Base-by-base conservation (phyloP, 2,888 invertebrate genomes). In the Andricus curvator region DNA sequence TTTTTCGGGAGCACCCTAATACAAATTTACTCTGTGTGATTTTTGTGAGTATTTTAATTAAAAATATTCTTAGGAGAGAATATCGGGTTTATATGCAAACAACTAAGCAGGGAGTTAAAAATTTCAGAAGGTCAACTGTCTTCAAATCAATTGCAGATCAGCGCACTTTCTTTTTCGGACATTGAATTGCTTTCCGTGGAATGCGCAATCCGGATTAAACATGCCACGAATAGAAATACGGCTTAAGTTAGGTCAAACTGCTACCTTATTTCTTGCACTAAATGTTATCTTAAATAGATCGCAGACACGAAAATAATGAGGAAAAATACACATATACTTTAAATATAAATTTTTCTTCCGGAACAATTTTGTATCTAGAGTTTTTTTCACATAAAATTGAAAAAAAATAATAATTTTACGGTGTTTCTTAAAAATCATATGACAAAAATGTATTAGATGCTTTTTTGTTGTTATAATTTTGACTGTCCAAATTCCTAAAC, bases 141-240 rank as follows among this genome's bases (percentile, higher is more conserved):
- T 29, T 11, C n/a, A 37, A 65, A 65, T 65, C 17, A 65, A 17
- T 25, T 48, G 48, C 48, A 70, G 25, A 70, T 70, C 25, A 70
- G 29, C 9, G 20, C 25, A 74, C 74, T 74, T 56, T 29, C 51
- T 51, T 74, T 51, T 74, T 74, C 33, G 11, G 48, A 74, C 51
- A 74, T 74, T 56, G 74, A 51, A 56, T 56, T 56, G 56, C 48
- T 37, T 74, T 56, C 51, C 33, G n/a, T n/a, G 56, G 33, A 56
- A 70, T 70, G 51, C 70, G 70, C 33, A 70, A 70, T 70, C 11
- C 44, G 15, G 20, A 70, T 70, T 51, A 51, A 51, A 48, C 70
- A 51, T 51, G 70, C 29, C 29, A 48, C 33, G 70, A 70, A 70
- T 70, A 70, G 29, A 70, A 51, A 70, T 70, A 48, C 51, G 51